Percentiles rank a stretch among this genome's conserved stretches.
phyloP scores from a whole-genome alignment of 2,797 vertebrate genomes.

The Nothura maculosa region DNA sequence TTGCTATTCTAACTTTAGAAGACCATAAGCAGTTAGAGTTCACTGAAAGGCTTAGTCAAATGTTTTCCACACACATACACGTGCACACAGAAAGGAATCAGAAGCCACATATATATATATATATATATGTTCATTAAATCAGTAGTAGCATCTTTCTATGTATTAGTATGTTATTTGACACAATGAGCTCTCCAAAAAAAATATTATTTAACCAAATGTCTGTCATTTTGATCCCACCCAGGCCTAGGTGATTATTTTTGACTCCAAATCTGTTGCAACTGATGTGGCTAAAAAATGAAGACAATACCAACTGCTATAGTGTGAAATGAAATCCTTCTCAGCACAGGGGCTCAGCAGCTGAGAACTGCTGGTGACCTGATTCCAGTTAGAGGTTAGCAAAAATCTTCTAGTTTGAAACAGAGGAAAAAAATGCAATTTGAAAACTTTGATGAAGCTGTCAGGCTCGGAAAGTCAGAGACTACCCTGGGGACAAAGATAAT shows the following conservation, averaged over 20 bases:
- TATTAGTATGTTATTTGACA: not conserved
- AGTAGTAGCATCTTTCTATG: not conserved
- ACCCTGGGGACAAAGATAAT: constrained; percentile 65
- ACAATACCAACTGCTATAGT: not conserved
- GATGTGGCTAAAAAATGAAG: not conserved
- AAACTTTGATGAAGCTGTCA: constrained; percentile 74
- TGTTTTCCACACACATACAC: not conserved
- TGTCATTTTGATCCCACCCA: not conserved
- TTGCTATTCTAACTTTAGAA: not conserved
- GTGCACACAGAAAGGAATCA: not conserved
- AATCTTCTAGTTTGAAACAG: constrained; percentile 49
- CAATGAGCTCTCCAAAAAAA: not conserved
- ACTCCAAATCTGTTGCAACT: not conserved
- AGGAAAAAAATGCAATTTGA: constrained; percentile 43
- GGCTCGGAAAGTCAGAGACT: constrained; percentile 69
- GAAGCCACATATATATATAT: not conserved
- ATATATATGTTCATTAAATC: not conserved
- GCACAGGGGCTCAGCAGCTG: not conserved
- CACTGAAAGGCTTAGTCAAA: not conserved
- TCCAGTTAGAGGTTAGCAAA: constrained; percentile 36
- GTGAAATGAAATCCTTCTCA: not conserved
- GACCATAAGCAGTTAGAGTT: not conserved
- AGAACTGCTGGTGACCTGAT: constrained; percentile 4
- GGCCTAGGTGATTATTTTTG: not conserved
- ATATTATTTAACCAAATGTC: not conserved